Evolutionary conservation across 2,888 invertebrate species (phyloP).

Genomic region (Sepioteuthis lessoniana): DNA sequence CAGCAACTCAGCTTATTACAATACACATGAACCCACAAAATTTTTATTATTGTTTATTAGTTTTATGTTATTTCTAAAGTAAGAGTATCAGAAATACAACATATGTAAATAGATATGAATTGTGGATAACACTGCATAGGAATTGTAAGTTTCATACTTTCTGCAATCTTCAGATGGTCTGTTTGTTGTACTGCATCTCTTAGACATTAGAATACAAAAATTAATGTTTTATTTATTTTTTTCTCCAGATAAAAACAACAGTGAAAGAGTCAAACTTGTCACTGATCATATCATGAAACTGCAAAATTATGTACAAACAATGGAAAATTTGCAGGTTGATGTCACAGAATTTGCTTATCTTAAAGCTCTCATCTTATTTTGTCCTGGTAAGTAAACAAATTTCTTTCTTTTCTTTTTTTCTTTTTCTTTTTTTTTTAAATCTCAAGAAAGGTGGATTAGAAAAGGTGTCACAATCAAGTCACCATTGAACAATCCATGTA

Average conservation of each 20-base stretch:
- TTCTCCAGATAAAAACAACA: slow-evolving; percentile 72
- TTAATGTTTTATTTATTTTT: background rate
- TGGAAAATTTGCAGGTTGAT: slow-evolving; percentile 85
- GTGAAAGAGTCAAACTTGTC: slow-evolving; percentile 76
- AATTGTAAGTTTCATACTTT: too few relatives aligned
- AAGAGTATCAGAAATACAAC: too few relatives aligned
- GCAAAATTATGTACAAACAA: slow-evolving; percentile 86
- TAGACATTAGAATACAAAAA: too few relatives aligned
- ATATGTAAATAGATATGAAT: too few relatives aligned
- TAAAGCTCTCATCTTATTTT: slow-evolving; percentile 88
- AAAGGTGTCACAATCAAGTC: background rate
- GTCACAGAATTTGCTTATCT: slow-evolving; percentile 91
- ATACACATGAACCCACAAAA: too few relatives aligned
- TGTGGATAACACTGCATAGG: too few relatives aligned
- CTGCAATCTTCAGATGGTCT: too few relatives aligned
- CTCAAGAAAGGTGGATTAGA: background rate
- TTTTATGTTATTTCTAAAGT: too few relatives aligned
- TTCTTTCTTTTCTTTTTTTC: background rate
- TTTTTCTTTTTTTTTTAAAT: background rate
- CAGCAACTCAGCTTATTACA: too few relatives aligned
- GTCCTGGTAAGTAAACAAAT: slow-evolving; percentile 80
- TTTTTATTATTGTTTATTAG: too few relatives aligned
- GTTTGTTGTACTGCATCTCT: too few relatives aligned
- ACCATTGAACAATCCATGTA: too few relatives aligned
- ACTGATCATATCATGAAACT: slow-evolving; percentile 87